Evolutionary conservation across 2,113 vertebrate genomes (phyloP), one percentile per base, ranked within the genome.

Genomic region (Jacana jacana): DNA sequence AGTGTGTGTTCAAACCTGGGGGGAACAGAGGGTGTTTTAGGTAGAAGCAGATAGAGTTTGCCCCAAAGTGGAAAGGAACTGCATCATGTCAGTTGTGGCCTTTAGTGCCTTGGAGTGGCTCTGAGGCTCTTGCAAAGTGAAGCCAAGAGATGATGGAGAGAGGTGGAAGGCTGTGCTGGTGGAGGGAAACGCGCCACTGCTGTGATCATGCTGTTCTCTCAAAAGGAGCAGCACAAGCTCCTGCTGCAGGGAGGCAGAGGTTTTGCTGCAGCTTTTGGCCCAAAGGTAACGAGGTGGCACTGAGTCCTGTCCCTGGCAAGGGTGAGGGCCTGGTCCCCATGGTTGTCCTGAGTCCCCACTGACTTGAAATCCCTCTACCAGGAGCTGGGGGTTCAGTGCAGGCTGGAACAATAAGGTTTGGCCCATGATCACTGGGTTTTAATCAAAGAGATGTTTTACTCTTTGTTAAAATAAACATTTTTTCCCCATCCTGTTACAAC

Each of bases 391-490:
- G 10, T 73, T 72, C 48, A 93, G 27, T 8, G 12, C 49, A 63
- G 46, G 64, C 54, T 61, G 44, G 63, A 89, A 13, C n/a, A 55
- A 11, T 13, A 76, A 68, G 14, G 51, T 88, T 81, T 94, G 55
- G 60, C 79, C 40, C 9, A 1, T 7, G n/a, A 44, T 83, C 2
- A 1, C 30, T 88, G 44, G 88, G 49, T 70, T 95, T 81, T 75
- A 90, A 81, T 92, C 66, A 73, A 90, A 86, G 33, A 60, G 55
- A 52, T 86, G 44, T 30, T 75, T 92, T 88, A 57, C 69, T 80
- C 76, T 58, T 24, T 61, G 57, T 88, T 91, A 88, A 88, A 86
- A 78, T 82, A 91, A 95, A 93, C 46, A 40, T 91, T 81, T 94
- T 65, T 18, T 63, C 19, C 65, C 52, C 40, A 22, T 90, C 69